Evolutionary conservation across 1,140 invertebrate genomes (phyloP), one percentile per base, ranked within the genome.

Genomic region (Vanessa tameamea): DNA sequence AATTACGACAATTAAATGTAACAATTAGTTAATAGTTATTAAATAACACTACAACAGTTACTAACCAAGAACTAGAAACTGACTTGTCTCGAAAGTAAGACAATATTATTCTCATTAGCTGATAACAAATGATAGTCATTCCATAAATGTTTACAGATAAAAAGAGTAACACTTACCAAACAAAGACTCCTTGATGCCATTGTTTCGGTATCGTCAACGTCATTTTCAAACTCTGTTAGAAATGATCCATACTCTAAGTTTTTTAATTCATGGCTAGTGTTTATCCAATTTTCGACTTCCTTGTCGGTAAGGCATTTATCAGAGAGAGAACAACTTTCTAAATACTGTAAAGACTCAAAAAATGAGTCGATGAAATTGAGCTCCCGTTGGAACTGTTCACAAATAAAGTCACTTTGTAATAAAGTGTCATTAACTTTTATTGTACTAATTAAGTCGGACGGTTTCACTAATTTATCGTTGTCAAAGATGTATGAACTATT

Each of bases 141-240:
- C 63, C 69, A 76, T 68, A 75, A 76, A 65, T 78, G 80, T 90
- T 91, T 90, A 89, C 83, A 87, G 73, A 77, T 82, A 69, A 72
- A 82, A 88, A 85, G 75, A 83, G 83, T 78, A 86, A 85, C 83
- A 89, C 87, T 91, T 78, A 92, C 90, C 87, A 90, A 84, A 90
- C 88, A 92, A 88, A 92, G 89, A 87, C 87, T 92, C 81, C 90
- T 89, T 37, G 90, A 89, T 59, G 89, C 89, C 85, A 89, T 91
- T 89, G 90, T 90, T 87, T 91, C 85, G 63, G 81, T 79, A 81
- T 90, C 83, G 64, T 89, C 87, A 80, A 84, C 82, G 64, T 81
- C 83, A 85, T 88, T 86, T 75, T 88, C 87, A 31, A 88, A 82
- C 64, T 88, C 87, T 26, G 87, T 84, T 61, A 90, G 78, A 76